These are phyloP conservation scores for Epinephelus cyanopodus DNA, from an alignment of 2,113 vertebrate species.

Conservation along the genomic window DNA sequence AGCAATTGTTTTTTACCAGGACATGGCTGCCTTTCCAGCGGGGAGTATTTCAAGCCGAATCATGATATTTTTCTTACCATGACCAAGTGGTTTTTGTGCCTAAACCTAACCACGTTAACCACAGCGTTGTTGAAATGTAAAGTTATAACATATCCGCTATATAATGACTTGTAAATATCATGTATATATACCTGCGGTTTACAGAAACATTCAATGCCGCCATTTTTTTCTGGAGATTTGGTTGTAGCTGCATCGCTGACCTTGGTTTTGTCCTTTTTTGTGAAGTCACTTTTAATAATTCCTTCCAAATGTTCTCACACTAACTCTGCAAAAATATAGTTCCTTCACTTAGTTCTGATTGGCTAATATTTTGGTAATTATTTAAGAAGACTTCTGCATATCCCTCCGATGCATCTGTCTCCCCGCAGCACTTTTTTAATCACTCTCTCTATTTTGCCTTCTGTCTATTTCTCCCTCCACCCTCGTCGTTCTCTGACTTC, in stretches of 20 bases:
- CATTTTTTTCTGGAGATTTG: no score
- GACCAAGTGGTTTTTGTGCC: no score
- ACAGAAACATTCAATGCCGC: no score
- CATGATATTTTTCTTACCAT: no score
- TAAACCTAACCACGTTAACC: no score
- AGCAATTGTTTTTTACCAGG: no score
- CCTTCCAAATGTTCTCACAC: neutral
- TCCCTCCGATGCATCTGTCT: slow-evolving; percentile 5
- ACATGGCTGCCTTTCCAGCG: no score
- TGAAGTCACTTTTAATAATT: neutral
- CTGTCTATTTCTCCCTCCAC: slow-evolving; percentile 40
- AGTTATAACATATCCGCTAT: no score
- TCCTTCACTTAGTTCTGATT: slow-evolving; percentile 46
- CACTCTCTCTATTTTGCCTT: slow-evolving; percentile 43
- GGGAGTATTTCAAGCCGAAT: no score
- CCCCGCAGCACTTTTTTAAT: slow-evolving; percentile 18
- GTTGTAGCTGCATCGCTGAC: neutral
- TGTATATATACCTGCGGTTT: no score
- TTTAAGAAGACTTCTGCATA: slow-evolving; percentile 7
- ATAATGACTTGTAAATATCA: no score
- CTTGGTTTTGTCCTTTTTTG: neutral
- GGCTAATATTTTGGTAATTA: slow-evolving; percentile 63
- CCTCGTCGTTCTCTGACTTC: slow-evolving; percentile 49
- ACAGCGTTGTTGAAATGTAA: no score
- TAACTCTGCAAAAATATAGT: neutral